Conservation (phyloP, 2,113 vertebrate genomes). For the Neolamprologus longior region DNA sequence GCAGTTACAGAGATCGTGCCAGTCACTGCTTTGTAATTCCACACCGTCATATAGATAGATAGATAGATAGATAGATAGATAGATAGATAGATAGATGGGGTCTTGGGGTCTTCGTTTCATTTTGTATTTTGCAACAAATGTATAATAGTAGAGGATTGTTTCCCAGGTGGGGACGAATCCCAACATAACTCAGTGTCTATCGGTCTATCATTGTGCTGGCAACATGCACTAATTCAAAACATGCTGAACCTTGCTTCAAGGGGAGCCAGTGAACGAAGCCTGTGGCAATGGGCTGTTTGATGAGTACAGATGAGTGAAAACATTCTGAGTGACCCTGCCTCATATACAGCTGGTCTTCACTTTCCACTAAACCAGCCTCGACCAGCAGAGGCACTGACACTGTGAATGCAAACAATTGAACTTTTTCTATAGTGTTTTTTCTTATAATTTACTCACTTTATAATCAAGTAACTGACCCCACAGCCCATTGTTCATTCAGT, state of each 20-base stretch:
- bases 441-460: background rate
- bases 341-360: background rate
- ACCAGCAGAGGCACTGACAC: background rate
- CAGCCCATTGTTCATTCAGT: background rate
- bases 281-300: background rate
- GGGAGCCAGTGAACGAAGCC: background rate
- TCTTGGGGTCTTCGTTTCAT: background rate
- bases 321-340: background rate
- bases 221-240: background rate
- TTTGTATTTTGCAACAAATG: background rate
- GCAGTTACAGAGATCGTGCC: background rate
- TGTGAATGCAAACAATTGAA: background rate
- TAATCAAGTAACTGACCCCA: background rate
- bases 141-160: background rate
- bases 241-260: background rate
- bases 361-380: background rate
- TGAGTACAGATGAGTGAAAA: background rate
- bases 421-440: background rate
- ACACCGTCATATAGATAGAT: background rate
- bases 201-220: background rate
- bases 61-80: no score
- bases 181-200: background rate
- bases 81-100: background rate
- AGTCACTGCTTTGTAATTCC: background rate
- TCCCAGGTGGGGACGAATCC: background rate